A percentile compares a stretch with the other conserved stretches of the same genome.
Conservation (phyloP, 1,140 invertebrate species). For the Drosophila kohkoa region DNA sequence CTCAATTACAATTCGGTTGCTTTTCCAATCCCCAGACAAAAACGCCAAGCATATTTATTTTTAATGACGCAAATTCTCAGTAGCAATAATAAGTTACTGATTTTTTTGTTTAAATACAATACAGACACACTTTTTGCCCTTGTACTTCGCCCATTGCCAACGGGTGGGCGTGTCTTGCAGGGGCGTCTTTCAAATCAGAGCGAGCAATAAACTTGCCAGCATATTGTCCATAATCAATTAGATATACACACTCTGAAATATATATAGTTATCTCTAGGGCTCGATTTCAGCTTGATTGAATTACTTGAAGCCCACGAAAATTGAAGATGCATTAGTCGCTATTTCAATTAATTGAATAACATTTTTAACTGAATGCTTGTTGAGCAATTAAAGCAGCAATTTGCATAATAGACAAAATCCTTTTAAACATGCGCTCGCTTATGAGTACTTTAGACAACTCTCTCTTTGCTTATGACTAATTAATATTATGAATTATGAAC, state of each 20-base stretch:
- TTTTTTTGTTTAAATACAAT: constrained; percentile 49
- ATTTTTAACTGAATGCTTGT: background rate
- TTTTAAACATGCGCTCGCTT: background rate
- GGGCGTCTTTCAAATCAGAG: background rate
- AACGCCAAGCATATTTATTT: constrained; percentile 76
- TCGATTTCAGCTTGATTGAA: constrained; percentile 14
- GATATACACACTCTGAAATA: constrained; percentile 1
- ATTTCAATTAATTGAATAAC: background rate
- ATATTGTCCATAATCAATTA: constrained; percentile 29
- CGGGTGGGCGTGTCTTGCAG: background rate
- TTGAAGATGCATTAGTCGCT: background rate
- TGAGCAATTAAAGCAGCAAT: background rate
- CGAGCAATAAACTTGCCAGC: constrained; percentile 11
- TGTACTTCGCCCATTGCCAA: background rate
- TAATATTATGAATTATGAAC: background rate
- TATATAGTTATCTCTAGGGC: background rate
- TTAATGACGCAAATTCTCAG: constrained; percentile 73
- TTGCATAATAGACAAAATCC: background rate
- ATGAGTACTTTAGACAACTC: background rate
- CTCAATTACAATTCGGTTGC: constrained; percentile 27
- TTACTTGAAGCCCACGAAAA: background rate
- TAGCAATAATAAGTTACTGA: constrained; percentile 61
- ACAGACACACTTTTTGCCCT: constrained; percentile 12
- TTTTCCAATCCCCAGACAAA: constrained; percentile 40
- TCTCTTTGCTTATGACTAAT: background rate